Conservation (phyloP, 1,140 invertebrate species). For the Saxidomus purpurata region DNA sequence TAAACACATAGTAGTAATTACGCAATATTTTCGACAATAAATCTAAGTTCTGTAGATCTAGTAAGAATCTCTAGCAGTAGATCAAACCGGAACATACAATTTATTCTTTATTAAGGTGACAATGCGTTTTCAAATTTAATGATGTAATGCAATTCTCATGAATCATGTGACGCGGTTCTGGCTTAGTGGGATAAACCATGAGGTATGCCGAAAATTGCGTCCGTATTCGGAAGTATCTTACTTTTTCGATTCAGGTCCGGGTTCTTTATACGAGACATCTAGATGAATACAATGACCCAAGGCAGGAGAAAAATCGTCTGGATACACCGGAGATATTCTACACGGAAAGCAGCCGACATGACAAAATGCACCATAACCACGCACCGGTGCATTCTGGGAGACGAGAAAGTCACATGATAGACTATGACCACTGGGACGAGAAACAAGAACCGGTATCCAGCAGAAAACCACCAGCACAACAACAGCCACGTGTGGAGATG, state of each 20-base stretch:
- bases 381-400: background rate
- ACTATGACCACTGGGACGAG: constrained; percentile 29
- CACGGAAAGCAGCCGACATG: constrained; percentile 38
- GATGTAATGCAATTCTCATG: too few relatives aligned
- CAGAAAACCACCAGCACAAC: background rate
- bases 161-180: too few relatives aligned
- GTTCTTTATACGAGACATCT: constrained; percentile 45
- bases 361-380: background rate
- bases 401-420: background rate
- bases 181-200: too few relatives aligned
- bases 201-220: too few relatives aligned
- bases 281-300: constrained; percentile 19
- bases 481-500: constrained; percentile 42
- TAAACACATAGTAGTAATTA: too few relatives aligned
- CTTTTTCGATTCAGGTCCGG: constrained; percentile 38
- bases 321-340: constrained; percentile 62
- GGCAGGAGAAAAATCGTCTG: constrained; percentile 43
- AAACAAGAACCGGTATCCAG: background rate
- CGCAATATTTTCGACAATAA: too few relatives aligned
- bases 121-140: too few relatives aligned
- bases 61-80: too few relatives aligned
- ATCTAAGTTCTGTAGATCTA: too few relatives aligned
- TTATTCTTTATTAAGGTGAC: too few relatives aligned
- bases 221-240: too few relatives aligned
- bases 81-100: too few relatives aligned